Evolutionary conservation across 1,140 invertebrate genomes (phyloP), one percentile per base, ranked within the genome.

Genomic region (Pararge aegeria): DNA sequence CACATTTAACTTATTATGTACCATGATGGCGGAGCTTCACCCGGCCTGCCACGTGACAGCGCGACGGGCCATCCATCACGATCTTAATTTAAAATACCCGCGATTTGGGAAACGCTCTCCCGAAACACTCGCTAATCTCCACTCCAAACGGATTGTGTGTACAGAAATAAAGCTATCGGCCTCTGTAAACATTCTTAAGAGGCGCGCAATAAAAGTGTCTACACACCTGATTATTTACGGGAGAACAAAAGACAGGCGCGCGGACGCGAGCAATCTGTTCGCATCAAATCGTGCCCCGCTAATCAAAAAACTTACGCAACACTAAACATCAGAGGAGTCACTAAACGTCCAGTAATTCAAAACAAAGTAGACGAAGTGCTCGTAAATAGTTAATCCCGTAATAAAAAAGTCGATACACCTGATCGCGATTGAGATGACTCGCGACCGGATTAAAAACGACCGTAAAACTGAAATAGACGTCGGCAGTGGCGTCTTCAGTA

Each of bases 81-180:
- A 67, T 82, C 85, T 86, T 86, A 85, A 84, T 85, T 86, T 85
- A 84, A 89, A 89, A 87, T 78, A 73, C 75, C 82, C 83, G 73
- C 78, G 82, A 88, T 88, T 75, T 78, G 73, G 77, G 75, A 73
- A 80, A 78, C 72, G 70, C 72, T 64, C 73, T 62, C 68, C 58
- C 62, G 61, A 70, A 74, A 73, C 68, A 70, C 78, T 76, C 80
- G 78, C 83, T 85, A 80, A 83, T 86, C 78, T 75, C 71, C 51
- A 59, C 59, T 58, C 56, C 49, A 53, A 70, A 75, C 64, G 79
- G 68, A 68, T 72, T 77, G 66, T 70, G 61, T 66, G 64, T 67
- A 74, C 67, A 60, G 55, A 76, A 73, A 77, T 77, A 77, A 72
- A 75, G 70, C 56, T 59, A 72, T 82, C 7, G 56, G 56, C 65